These are phyloP conservation scores for Syncerus caffer DNA, from an alignment of 2,797 vertebrate genomes.

Conservation along the genomic window DNA sequence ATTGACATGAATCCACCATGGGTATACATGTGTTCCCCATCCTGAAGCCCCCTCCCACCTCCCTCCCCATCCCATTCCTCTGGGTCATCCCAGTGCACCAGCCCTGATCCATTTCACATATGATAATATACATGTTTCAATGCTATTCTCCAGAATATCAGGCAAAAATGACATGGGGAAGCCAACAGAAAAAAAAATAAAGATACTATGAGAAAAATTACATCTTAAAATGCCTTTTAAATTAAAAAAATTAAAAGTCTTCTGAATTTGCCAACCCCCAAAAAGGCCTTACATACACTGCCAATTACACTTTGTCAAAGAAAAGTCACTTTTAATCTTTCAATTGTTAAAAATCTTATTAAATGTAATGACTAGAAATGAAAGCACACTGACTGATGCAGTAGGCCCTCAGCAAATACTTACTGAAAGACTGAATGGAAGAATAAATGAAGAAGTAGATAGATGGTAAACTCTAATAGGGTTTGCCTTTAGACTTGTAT, in stretches of 20 bases:
- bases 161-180: constrained; percentile 51
- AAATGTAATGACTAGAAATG: not conserved
- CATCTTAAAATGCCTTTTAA: not conserved
- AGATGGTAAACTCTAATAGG: not conserved
- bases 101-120: not conserved
- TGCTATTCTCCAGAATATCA: not conserved
- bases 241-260: not conserved
- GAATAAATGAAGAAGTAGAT: not conserved
- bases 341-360: not conserved
- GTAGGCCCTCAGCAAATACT: not conserved
- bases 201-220: not conserved
- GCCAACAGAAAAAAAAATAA: constrained; percentile 1
- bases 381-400: not conserved
- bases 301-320: not conserved
- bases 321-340: not conserved
- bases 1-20: not conserved
- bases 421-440: not conserved
- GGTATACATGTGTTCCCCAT: not conserved
- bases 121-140: not conserved
- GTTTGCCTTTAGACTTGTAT: not conserved
- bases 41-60: not conserved
- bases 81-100: not conserved
- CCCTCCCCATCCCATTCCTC: not conserved
- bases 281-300: not conserved
- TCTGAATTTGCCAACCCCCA: not conserved